phyloP scores from a whole-genome alignment of 2,888 invertebrate genomes.

The Syritta pipiens region DNA sequence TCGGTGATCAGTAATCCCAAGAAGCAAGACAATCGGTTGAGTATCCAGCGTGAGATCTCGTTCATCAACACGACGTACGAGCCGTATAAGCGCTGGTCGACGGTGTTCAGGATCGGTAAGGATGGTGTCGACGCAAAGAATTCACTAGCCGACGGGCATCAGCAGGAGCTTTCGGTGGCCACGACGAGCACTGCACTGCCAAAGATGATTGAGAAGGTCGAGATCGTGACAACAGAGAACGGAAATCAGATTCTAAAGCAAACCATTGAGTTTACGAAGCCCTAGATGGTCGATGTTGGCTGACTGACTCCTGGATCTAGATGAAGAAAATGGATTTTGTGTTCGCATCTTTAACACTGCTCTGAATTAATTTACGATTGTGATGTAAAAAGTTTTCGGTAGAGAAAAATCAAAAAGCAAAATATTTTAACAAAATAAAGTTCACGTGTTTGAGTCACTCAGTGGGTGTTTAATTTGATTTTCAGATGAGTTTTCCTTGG shows the following conservation, averaged over 20 bases:
- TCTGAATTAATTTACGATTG: neutral
- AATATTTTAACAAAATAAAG: slow-evolving; percentile 5
- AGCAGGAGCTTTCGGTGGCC: slow-evolving; percentile 26
- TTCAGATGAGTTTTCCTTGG: no score
- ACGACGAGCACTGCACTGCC: slow-evolving; percentile 18
- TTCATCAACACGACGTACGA: slow-evolving; percentile 53
- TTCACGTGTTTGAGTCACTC: no score
- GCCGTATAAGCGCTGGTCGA: slow-evolving; percentile 53
- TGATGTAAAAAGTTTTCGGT: neutral
- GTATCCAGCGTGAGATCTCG: slow-evolving; percentile 50
- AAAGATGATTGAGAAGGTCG: slow-evolving; percentile 36
- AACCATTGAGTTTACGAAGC: slow-evolving; percentile 41
- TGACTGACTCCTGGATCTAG: no score
- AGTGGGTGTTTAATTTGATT: no score
- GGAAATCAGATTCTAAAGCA: slow-evolving; percentile 52
- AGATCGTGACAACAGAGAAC: slow-evolving; percentile 45
- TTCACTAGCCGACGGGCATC: slow-evolving; percentile 5
- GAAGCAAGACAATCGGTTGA: slow-evolving; percentile 27
- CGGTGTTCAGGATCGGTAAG: slow-evolving; percentile 43
- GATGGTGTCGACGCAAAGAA: slow-evolving; percentile 21
- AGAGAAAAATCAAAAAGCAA: no score
- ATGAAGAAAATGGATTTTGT: slow-evolving; percentile 4
- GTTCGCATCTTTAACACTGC: slow-evolving; percentile 42
- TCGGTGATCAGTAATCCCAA: slow-evolving; percentile 47
- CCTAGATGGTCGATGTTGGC: neutral